A percentile compares a stretch with the other conserved stretches of the same genome.
Evolutionary conservation across 2,113 vertebrate genomes (phyloP).

Genomic region (Melanostigma gelatinosum): DNA sequence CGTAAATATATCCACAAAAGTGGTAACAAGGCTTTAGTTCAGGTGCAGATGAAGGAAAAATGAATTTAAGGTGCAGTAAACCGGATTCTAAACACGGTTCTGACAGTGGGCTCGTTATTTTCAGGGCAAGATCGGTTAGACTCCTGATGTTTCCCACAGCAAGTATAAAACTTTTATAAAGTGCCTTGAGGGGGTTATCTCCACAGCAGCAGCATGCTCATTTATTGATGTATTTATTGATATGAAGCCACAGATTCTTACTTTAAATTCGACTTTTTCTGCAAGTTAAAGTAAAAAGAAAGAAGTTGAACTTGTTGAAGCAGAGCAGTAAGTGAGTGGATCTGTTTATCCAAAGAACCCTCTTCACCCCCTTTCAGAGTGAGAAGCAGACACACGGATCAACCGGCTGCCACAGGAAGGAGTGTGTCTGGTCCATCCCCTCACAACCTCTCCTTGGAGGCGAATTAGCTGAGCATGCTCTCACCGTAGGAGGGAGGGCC

Average conservation of each 20-base stretch:
- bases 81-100: neutral
- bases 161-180: neutral
- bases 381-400: slow-evolving; percentile 22
- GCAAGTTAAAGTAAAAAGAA: neutral
- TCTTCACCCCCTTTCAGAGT: slow-evolving; percentile 14
- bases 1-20: neutral
- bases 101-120: neutral
- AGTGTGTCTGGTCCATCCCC: slow-evolving; percentile 51
- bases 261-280: slow-evolving; percentile 11
- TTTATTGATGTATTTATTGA: slow-evolving; percentile 15
- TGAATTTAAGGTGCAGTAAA: too few species aligned
- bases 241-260: neutral
- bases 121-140: neutral
- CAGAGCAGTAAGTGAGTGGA: neutral
- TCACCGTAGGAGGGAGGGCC: neutral
- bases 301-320: neutral
- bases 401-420: slow-evolving; percentile 42
- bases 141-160: neutral
- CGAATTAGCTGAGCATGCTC: slow-evolving; percentile 37
- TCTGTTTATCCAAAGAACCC: neutral
- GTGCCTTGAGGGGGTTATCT: neutral
- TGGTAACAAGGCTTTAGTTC: neutral
- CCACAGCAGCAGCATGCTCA: neutral
- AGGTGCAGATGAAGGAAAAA: neutral
- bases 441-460: slow-evolving; percentile 40